These are phyloP conservation scores for Heterodera filipjevi DNA, from an alignment of 2,888 invertebrate genomes.

Conservation along the genomic window DNA sequence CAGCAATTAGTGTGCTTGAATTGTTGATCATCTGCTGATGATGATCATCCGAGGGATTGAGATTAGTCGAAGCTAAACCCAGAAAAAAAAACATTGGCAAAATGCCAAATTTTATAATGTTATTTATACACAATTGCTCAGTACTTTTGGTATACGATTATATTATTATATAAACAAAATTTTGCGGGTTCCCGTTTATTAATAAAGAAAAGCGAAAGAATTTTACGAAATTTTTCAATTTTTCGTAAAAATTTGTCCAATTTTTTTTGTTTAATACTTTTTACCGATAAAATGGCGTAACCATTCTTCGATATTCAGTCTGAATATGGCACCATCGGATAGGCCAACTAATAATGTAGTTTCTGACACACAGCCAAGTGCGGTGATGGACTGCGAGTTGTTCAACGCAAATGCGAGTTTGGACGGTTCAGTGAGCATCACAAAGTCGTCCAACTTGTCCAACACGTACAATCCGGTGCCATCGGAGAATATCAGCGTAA, in stretches of 20 bases:
- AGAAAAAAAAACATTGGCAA: not conserved
- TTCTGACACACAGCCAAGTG: constrained; percentile 33
- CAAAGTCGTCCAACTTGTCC: constrained; percentile 51
- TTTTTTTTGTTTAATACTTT: not conserved
- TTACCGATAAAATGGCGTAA: not conserved
- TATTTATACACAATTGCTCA: no score
- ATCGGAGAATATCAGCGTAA: constrained; percentile 48
- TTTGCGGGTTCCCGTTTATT: no score
- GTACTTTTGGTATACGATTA: no score
- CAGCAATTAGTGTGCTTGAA: not conserved
- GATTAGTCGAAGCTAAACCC: not conserved
- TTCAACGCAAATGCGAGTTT: constrained; percentile 49
- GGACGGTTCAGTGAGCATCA: constrained; percentile 48
- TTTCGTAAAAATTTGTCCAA: no score
- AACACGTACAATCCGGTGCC: constrained; percentile 49
- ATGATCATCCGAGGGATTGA: not conserved
- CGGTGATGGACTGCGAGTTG: constrained; percentile 49
- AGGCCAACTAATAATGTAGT: constrained; percentile 43
- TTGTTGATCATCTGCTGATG: not conserved
- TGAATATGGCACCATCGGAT: constrained; percentile 43
- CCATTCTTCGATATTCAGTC: constrained; percentile 17
- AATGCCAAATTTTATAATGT: no score
- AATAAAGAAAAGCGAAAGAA: no score
- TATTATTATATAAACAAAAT: no score
- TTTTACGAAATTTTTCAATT: no score